phyloP scores from a whole-genome alignment of 1,140 invertebrate species.

The Brachionus angularis region DNA sequence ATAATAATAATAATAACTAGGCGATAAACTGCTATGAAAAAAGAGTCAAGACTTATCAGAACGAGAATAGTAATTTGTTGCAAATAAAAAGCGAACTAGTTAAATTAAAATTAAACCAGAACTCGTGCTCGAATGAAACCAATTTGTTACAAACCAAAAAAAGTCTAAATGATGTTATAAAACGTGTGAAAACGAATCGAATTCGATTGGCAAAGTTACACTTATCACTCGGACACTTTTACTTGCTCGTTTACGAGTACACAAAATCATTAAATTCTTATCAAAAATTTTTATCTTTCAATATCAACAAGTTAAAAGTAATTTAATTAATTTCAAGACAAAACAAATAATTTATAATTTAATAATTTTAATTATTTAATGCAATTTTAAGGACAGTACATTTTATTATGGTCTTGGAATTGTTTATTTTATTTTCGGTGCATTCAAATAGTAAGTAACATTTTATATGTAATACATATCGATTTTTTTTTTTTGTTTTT shows the following conservation, averaged over 20 bases:
- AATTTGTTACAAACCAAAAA: too few species aligned
- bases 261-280: slow-evolving; percentile 6
- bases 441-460: slow-evolving; percentile 82
- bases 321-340: not conserved
- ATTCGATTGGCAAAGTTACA: slow-evolving; percentile 1
- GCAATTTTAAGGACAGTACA: slow-evolving; percentile 65
- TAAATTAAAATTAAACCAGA: too few species aligned
- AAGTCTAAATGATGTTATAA: not conserved
- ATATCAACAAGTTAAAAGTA: slow-evolving; percentile 37
- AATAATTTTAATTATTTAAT: not conserved
- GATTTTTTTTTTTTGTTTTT: slow-evolving; percentile 56
- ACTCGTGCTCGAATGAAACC: too few species aligned
- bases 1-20: too few species aligned
- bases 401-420: slow-evolving; percentile 88
- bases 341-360: not conserved
- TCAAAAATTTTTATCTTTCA: slow-evolving; percentile 33
- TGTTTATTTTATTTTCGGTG: slow-evolving; percentile 90
- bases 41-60: too few species aligned
- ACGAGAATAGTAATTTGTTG: too few species aligned
- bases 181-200: not conserved
- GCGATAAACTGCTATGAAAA: slow-evolving; percentile 14
- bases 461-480: too few species aligned
- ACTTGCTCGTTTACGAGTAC: slow-evolving; percentile 35
- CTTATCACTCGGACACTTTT: slow-evolving; percentile 35
- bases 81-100: too few species aligned